A percentile compares a stretch with the other conserved stretches of the same genome.
phyloP scores from a whole-genome alignment of 1,140 invertebrate genomes.

The Musca domestica region DNA sequence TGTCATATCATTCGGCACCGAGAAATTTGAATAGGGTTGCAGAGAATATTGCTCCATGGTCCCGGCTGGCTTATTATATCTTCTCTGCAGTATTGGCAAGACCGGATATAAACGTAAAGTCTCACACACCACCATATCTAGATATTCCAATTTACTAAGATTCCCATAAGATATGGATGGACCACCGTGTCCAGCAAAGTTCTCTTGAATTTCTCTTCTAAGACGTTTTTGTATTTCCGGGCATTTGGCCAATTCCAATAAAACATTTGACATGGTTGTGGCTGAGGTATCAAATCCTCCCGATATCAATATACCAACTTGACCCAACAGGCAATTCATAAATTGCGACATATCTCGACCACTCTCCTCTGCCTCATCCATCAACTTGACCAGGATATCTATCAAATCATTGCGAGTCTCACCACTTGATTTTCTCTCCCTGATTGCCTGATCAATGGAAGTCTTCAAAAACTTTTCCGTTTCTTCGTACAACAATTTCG shows the following conservation, averaged over 20 bases:
- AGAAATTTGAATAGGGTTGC: constrained; percentile 37
- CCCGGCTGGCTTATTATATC: constrained; percentile 36
- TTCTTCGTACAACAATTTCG: constrained; percentile 36
- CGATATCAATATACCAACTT: constrained; percentile 64
- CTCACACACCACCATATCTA: constrained; percentile 55
- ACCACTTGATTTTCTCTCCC: constrained; percentile 37
- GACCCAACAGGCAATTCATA: constrained; percentile 59
- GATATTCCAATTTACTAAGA: constrained; percentile 52
- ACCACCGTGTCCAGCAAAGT: constrained; percentile 40
- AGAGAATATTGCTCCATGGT: constrained; percentile 37
- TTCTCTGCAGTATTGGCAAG: constrained; percentile 58
- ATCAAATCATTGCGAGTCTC: constrained; percentile 53
- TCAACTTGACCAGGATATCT: constrained; percentile 54
- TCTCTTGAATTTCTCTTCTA: constrained; percentile 47
- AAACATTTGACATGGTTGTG: constrained; percentile 52
- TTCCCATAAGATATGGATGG: constrained; percentile 54
- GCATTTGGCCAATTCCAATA: constrained; percentile 56
- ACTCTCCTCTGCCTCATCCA: constrained; percentile 5
- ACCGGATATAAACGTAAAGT: constrained; percentile 61
- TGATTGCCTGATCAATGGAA: constrained; percentile 47
- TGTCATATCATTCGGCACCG: constrained; percentile 36
- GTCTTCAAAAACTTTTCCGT: constrained; percentile 45
- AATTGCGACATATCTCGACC: constrained; percentile 25
- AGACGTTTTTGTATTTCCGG: constrained; percentile 52
- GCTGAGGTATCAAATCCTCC: constrained; percentile 60